Base-by-base conservation (phyloP, 2,888 invertebrate species). In the Amphipyra tragopoginis region DNA sequence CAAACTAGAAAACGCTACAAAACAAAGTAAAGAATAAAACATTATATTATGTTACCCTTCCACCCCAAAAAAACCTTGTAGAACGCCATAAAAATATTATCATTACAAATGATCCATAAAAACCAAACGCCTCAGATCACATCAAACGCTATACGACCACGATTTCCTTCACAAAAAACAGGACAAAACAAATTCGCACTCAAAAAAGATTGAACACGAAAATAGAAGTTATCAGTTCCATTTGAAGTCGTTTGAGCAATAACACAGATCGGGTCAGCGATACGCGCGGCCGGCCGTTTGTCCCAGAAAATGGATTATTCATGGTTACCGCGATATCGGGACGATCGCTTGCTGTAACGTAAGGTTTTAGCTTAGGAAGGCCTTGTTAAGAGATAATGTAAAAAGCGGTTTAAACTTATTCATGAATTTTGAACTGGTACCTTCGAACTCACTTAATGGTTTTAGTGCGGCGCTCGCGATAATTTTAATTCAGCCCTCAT, bases 251-350 rank as follows among this genome's bases (percentile, higher is more conserved):
- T 81, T 78, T 72, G 72, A 77, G 81, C 80, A 81, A 82, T 85
- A 85, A 81, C 76, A 75, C 58, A 86, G 85, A 86, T 86, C 58
- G 81, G 85, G 84, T 82, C 82, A 76, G 56, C 64, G 86, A 86
- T 86, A 86, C 38, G 58, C 50, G 45, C 62, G 60, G 45, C 54
- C 66, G 52, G 39, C 61, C 76, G 70, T 75, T 70, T 80, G 70
- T 80, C 70, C 78, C 67, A 63, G 72, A 66, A 73, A 84, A 84
- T 80, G 76, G 80, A 84, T 84, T 85, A 82, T 82, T 79, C 77
- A 77, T 78, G 75, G 75, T 69, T 73, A 76, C 74, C 63, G 21
- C 68, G 70, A 58, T 75, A 72, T 77, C 65, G 29, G 51, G 13
- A 51, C 51, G 29, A 65, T 65, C 51, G 68, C 57, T 42, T 63